Percentiles rank a stretch among this genome's conserved stretches.
These are phyloP conservation scores for Oreochromis spilurus DNA, from an alignment of 2,113 vertebrate species.

Conservation along the genomic window DNA sequence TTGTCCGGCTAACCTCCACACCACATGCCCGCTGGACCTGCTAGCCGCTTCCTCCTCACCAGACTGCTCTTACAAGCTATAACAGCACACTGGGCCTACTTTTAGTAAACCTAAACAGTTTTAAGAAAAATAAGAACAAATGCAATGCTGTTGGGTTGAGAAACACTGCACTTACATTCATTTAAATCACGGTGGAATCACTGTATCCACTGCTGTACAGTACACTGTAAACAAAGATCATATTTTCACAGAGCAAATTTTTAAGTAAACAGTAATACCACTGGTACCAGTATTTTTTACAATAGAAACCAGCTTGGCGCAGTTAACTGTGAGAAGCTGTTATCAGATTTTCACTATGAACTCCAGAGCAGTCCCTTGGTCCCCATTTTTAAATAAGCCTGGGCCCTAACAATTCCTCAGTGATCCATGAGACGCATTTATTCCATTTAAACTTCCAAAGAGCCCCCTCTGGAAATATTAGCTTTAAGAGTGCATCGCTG, in stretches of 20 bases:
- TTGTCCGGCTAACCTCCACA: not conserved
- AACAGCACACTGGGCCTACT: not conserved
- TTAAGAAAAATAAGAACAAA: not conserved
- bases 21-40: not conserved
- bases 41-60: not conserved
- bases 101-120: not conserved
- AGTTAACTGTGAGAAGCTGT: not conserved
- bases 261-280: not conserved
- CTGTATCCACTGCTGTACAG: not conserved
- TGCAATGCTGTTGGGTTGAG: not conserved
- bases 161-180: not conserved
- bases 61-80: not conserved
- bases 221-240: not conserved
- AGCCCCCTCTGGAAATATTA: not conserved
- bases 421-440: not conserved
- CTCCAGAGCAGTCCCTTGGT: not conserved
- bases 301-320: not conserved
- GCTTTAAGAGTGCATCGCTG: not conserved
- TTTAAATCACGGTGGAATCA: not conserved
- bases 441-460: not conserved
- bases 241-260: not conserved
- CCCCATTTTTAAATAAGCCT: not conserved
- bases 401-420: not conserved
- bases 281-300: not conserved
- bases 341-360: not conserved